These are phyloP conservation scores for Aramus guarauna DNA, from an alignment of 2,113 vertebrate species.

Conservation along the genomic window DNA sequence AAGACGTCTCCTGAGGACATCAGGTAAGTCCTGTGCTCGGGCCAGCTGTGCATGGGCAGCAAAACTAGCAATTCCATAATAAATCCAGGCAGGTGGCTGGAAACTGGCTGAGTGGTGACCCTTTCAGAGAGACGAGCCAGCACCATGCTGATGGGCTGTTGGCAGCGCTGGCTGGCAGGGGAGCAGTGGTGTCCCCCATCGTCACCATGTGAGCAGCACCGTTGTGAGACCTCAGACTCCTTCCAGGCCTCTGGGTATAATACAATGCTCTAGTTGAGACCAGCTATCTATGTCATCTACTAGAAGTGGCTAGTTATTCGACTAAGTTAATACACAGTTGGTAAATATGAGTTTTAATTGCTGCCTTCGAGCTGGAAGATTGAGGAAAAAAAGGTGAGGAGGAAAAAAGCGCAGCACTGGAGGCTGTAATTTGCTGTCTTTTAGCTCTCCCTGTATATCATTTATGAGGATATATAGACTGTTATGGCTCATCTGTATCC, in stretches of 20 bases:
- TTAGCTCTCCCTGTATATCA: conserved; percentile 57
- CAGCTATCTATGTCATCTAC: not conserved
- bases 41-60: not conserved
- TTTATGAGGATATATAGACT: conserved; percentile 66
- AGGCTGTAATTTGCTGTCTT: conserved; percentile 52
- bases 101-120: not conserved
- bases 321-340: conserved; percentile 39
- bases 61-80: not conserved
- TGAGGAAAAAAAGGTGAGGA: conserved; percentile 23
- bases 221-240: fast-evolving
- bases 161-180: not conserved
- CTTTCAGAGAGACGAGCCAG: not conserved
- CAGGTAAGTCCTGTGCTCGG: not conserved
- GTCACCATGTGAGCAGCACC: not conserved
- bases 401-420: not conserved
- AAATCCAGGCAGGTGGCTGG: not conserved
- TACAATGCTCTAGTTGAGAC: not conserved
- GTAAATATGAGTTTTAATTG: conserved; percentile 58
- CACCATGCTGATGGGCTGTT: fast-evolving
- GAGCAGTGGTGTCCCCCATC: fast-evolving
- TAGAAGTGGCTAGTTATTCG: not conserved
- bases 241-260: not conserved
- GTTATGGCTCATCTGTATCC: conserved; percentile 66
- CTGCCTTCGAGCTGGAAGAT: conserved; percentile 7
- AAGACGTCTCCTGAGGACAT: not conserved